A percentile compares a stretch with the other conserved stretches of the same genome.
These are phyloP conservation scores for Oxycera nigricornis DNA, from an alignment of 2,888 invertebrate genomes.

Conservation along the genomic window DNA sequence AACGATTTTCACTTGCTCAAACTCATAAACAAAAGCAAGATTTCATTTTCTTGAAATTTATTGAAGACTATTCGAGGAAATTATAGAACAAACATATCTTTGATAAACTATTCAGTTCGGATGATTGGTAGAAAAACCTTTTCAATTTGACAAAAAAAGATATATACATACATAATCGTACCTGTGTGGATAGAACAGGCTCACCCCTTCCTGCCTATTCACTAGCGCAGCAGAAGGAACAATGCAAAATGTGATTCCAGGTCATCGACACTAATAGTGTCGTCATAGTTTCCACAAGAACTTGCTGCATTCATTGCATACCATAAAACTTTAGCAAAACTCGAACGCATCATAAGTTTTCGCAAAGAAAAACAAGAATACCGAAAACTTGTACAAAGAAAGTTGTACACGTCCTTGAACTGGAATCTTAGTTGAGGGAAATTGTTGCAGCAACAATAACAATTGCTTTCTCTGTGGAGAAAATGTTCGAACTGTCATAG, in stretches of 20 bases:
- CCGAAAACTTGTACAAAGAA: conserved; percentile 45
- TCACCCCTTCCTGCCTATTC: no score
- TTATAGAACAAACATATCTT: no score
- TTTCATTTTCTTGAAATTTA: no score
- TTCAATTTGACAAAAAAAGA: no score
- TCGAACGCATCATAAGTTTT: conserved; percentile 39
- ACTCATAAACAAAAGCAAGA: no score
- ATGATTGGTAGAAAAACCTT: no score
- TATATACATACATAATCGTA: no score
- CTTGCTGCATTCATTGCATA: conserved; percentile 20
- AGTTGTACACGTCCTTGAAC: conserved; percentile 47
- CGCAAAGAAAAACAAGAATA: conserved; percentile 38
- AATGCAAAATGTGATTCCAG: not conserved
- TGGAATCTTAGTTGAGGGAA: conserved; percentile 8
- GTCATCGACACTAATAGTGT: conserved; percentile 30
- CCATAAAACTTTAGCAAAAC: conserved; percentile 30
- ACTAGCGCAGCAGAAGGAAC: not conserved
- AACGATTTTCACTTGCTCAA: no score
- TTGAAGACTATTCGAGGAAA: no score
- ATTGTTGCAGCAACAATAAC: conserved; percentile 28
- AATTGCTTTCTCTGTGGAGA: not conserved
- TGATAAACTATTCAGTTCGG: no score
- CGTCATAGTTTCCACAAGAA: not conserved
- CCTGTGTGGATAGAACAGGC: no score
- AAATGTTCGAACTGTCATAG: not conserved